Evolutionary conservation across 2,888 invertebrate species (phyloP), one percentile per base, ranked within the genome.

Genomic region (Siphonodentalium dalli): DNA sequence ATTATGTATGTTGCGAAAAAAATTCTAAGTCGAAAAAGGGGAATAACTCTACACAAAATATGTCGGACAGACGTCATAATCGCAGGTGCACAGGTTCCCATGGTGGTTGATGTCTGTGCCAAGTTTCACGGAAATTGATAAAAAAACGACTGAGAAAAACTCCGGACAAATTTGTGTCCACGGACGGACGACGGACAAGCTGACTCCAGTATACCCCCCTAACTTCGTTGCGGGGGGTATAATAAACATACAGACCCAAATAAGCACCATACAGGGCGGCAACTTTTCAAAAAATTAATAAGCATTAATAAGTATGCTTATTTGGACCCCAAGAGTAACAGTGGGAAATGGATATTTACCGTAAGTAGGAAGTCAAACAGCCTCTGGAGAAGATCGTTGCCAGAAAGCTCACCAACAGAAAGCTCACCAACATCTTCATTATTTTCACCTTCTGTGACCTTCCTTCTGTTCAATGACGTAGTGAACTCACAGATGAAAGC

Each of bases 401-500:
- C 77, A 2, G 82, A 73, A 21, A 83, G 82, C 2, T 75, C 74
- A 20, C 84, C 84, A 23, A 85, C 85, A 35, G 53, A 51, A 4
- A 41, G 55, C 41, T 63, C 58, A 15, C 52, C 53, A 7, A 61
- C 59, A 6, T 60, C 53, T 13, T 53, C 51, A 7, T 41, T 51
- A n/a, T 40, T 51, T 29, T 18, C 54, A 27, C 31, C 27, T 21
- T 34, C 52, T 13, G 57, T 59, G 42, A 11, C 50, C 40, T 35
- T 39, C 26, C 24, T 29, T 38, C 27, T 37, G 34, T 43, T 58
- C 23, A 88, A 83, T 0, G 87, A 85, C 1, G 87, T 85, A 40
- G 87, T 86, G 79, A 90, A 91, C 58, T 87, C 88, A 0, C 89
- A 87, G 23, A 88, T 87, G 82, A 90, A 91, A 56, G 87, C 85